Conservation (phyloP, 1,140 invertebrate genomes). For the Dreissena polymorpha region DNA sequence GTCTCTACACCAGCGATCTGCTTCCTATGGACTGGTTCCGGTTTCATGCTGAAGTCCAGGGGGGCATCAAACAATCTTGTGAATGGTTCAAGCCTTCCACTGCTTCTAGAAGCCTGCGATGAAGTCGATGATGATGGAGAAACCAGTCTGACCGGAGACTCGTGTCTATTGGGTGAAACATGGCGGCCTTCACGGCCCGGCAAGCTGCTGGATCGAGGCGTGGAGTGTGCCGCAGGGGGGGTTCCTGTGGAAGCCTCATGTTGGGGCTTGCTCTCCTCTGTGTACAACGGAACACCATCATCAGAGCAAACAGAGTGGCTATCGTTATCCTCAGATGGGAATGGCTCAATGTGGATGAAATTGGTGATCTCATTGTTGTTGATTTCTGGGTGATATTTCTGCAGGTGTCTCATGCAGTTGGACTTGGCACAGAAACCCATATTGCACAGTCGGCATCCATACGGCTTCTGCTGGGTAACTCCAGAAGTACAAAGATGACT, state of each 20-base stretch:
- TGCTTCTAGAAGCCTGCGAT: slow-evolving; percentile 14
- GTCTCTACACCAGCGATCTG: neutral
- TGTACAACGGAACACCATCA: slow-evolving; percentile 50
- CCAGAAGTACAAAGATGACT: slow-evolving; percentile 79
- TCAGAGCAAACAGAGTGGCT: slow-evolving; percentile 43
- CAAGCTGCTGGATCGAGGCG: slow-evolving; percentile 32
- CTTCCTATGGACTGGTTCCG: slow-evolving; percentile 3
- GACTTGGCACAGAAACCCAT: slow-evolving; percentile 80
- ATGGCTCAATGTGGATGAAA: slow-evolving; percentile 64
- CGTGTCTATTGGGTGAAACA: slow-evolving; percentile 37
- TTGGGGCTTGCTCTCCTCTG: slow-evolving; percentile 13
- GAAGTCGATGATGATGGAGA: slow-evolving; percentile 24
- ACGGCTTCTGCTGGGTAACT: slow-evolving; percentile 79
- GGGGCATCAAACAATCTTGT: slow-evolving; percentile 72
- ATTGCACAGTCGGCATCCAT: slow-evolving; percentile 76
- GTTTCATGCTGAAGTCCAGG: slow-evolving; percentile 92
- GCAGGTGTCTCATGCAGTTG: slow-evolving; percentile 79
- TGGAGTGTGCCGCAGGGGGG: slow-evolving; percentile 67
- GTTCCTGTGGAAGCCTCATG: slow-evolving; percentile 20
- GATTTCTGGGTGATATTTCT: slow-evolving; percentile 78
- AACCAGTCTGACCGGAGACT: slow-evolving; percentile 27
- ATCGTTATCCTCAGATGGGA: slow-evolving; percentile 57
- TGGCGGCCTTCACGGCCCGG: slow-evolving; percentile 24
- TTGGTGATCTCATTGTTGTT: slow-evolving; percentile 72
- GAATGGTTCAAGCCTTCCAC: slow-evolving; percentile 60